phyloP scores from a whole-genome alignment of 2,888 invertebrate species.

The Tetanocera ferruginea region DNA sequence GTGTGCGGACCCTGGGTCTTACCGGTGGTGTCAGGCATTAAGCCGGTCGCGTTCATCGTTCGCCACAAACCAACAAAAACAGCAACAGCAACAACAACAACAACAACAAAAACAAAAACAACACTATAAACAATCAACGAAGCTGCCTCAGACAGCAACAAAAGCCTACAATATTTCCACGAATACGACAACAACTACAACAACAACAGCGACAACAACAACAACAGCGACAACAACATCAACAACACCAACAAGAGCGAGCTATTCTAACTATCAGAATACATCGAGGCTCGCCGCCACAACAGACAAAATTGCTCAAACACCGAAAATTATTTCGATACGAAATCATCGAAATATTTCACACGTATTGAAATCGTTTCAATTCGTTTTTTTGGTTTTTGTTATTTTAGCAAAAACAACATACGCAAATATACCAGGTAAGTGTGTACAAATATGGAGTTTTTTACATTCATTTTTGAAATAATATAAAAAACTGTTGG shows the following conservation, averaged over 20 bases:
- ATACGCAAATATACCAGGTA: conserved; percentile 69
- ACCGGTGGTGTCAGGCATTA: conserved; percentile 75
- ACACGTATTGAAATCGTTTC: conserved; percentile 57
- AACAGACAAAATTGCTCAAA: conserved; percentile 33
- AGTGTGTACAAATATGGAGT: conserved; percentile 51
- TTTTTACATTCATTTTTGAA: too few relatives aligned
- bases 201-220: conserved; percentile 45
- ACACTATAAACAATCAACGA: conserved; percentile 70
- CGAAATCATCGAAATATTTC: conserved; percentile 46
- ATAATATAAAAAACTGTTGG: neutral
- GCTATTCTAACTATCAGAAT: neutral
- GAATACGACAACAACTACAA: conserved; percentile 3
- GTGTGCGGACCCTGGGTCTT: conserved; percentile 86
- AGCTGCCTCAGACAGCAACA: conserved; percentile 49
- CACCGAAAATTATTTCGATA: conserved; percentile 24
- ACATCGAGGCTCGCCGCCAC: conserved; percentile 40
- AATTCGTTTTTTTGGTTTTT: conserved; percentile 63
- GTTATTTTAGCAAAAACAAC: conserved; percentile 63
- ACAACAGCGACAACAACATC: conserved; percentile 33
- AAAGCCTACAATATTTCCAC: conserved; percentile 45
- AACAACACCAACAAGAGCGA: conserved; percentile 30
- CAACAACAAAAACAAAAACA: conserved; percentile 64
- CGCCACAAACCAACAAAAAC: conserved; percentile 69
- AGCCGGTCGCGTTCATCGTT: conserved; percentile 74
- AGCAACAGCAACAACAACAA: conserved; percentile 53